Conservation (phyloP, 1,140 invertebrate species). For the Drosophila nasuta region DNA sequence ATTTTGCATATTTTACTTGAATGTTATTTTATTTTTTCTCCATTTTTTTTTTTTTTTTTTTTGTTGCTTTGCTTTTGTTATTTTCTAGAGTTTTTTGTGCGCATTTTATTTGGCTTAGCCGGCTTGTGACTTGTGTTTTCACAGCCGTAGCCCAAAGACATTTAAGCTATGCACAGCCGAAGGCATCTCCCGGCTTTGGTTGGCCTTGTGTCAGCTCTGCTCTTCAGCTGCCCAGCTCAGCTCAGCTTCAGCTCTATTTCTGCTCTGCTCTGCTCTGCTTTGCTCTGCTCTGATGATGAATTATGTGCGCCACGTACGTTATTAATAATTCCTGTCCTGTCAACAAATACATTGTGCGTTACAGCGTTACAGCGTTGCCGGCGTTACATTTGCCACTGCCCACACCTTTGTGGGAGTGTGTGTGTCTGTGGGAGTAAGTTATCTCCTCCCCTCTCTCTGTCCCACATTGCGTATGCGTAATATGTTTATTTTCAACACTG, state of each 20-base stretch:
- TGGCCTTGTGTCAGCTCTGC: slow-evolving; percentile 30
- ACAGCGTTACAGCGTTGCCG: slow-evolving; percentile 40
- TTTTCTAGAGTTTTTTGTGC: slow-evolving; percentile 47
- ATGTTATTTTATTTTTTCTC: slow-evolving; percentile 35
- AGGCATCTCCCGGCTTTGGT: slow-evolving; percentile 19
- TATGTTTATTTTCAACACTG: slow-evolving; percentile 64
- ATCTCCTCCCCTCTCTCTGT: neutral
- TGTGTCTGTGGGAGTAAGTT: neutral
- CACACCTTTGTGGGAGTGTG: slow-evolving; percentile 4
- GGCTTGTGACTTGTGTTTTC: slow-evolving; percentile 76
- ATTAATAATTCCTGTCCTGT: slow-evolving; percentile 81
- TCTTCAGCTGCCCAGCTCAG: slow-evolving; percentile 2
- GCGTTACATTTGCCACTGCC: slow-evolving; percentile 25
- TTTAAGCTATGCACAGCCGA: slow-evolving; percentile 58
- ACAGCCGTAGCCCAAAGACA: slow-evolving; percentile 58
- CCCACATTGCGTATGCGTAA: slow-evolving; percentile 75
- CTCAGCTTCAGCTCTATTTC: neutral
- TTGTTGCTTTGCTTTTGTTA: slow-evolving; percentile 9
- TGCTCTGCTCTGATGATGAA: slow-evolving; percentile 67
- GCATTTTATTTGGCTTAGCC: slow-evolving; percentile 68
- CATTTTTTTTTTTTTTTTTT: neutral
- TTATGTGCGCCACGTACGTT: slow-evolving; percentile 81
- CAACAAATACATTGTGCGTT: slow-evolving; percentile 77
- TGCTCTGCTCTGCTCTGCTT: slow-evolving; percentile 1
- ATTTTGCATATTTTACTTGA: slow-evolving; percentile 81